These are phyloP conservation scores for Hassar affinis DNA, from an alignment of 2,113 vertebrate genomes.

Conservation along the genomic window DNA sequence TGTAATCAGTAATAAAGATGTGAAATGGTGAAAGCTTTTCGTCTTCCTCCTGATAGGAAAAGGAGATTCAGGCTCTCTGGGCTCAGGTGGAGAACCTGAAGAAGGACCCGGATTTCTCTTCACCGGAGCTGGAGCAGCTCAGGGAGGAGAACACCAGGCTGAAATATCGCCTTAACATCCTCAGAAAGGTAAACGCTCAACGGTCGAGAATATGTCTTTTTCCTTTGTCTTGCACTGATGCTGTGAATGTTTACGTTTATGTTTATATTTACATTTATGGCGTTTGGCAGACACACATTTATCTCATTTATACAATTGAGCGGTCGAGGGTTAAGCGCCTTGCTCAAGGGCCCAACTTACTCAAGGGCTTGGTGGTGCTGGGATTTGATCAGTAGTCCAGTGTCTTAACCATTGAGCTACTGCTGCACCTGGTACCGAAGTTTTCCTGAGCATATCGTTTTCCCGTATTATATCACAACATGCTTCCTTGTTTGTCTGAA, in stretches of 20 bases:
- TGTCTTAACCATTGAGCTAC: too few relatives aligned
- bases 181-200: constrained; percentile 76
- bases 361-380: too few relatives aligned
- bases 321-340: too few relatives aligned
- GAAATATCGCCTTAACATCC: constrained; percentile 88
- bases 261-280: too few relatives aligned
- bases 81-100: constrained; percentile 84
- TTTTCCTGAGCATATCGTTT: background rate
- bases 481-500: background rate
- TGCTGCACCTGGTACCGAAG: too few relatives aligned
- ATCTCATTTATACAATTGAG: too few relatives aligned
- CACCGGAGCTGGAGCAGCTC: constrained; percentile 75
- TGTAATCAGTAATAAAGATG: too few relatives aligned
- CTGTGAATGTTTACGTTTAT: too few relatives aligned
- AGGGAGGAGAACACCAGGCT: constrained; percentile 86
- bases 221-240: background rate
- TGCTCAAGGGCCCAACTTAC: too few relatives aligned
- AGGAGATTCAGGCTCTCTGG: constrained; percentile 80
- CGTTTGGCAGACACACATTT: too few relatives aligned
- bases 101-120: constrained; percentile 67
- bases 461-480: background rate
- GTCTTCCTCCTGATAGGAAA: constrained; percentile 74
- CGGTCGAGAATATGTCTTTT: background rate
- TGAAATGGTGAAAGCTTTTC: background rate
- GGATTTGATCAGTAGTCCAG: too few relatives aligned